Evolutionary conservation across 2,797 vertebrate genomes (phyloP), one percentile per base, ranked within the genome.

Genomic region (Pipistrellus pygmaeus): DNA sequence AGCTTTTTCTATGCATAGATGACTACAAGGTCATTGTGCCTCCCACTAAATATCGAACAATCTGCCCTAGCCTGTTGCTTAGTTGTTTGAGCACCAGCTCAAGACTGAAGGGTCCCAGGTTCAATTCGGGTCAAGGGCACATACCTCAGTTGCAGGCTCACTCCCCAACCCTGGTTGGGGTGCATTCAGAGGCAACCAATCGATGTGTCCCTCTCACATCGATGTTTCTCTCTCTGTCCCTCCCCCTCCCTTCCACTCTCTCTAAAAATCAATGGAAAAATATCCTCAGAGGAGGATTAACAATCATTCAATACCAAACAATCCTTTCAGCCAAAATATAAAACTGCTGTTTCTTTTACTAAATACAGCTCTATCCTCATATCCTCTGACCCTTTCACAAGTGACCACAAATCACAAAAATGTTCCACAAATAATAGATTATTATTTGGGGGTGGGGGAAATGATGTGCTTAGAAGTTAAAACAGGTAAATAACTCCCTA

Each of bases 401-500:
- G 30, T 68, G 27, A 85, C 2, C 2, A 17, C 53, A 25, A 21
- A 0, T 48, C 64, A 95, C 35, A 87, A 68, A 94, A 35, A 38
- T 64, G 25, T 25, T 44, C 57, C 62, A 84, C 10, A 83, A 89
- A 48, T 5, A 51, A n/a, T 44, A 72, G 62, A 18, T 11, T 27
- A 4, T n/a, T 60, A 32, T 5, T 83, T 38, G 17, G 57, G 55
- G 23, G 3, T 83, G 27, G 12, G 51, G 62, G 23, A 10, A 84
- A 71, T 55, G 51, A 48, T 30, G 38, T 41, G 27, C 5, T 80
- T 18, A n/a, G 21, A 55, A 51, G 68, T 83, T 78, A 90, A 88
- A 94, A 76, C 11, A 51, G 30, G 48, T 55, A 90, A 81, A 57
- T 76, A 78, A 88, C 46, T 85, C 84, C 27, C 87, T 53, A 51